phyloP scores from a whole-genome alignment of 2,888 invertebrate genomes.

The Gasteruption jaculator region DNA sequence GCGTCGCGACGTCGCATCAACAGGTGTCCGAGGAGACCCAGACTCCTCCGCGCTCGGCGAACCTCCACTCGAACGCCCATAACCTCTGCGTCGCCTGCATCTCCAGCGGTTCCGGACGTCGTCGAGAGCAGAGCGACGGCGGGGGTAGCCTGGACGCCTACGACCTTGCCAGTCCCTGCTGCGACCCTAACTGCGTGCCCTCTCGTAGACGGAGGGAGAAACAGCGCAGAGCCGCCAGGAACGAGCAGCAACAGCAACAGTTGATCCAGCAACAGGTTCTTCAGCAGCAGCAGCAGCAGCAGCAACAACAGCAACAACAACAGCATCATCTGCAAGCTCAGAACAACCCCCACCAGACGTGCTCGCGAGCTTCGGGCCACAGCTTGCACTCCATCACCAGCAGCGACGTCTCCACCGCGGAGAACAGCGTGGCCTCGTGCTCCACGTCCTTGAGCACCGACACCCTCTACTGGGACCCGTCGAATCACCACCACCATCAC shows the following conservation, averaged over 20 bases:
- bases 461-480: slow-evolving; percentile 77
- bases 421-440: slow-evolving; percentile 70
- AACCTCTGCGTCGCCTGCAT: slow-evolving; percentile 48
- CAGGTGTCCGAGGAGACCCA: slow-evolving; percentile 16
- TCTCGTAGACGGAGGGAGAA: slow-evolving; percentile 58
- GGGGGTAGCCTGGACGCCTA: slow-evolving; percentile 81
- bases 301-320: slow-evolving; percentile 24
- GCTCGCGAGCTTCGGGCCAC: slow-evolving; percentile 45
- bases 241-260: slow-evolving; percentile 34
- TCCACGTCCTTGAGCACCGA: slow-evolving; percentile 84
- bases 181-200: slow-evolving; percentile 82
- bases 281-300: slow-evolving; percentile 26
- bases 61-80: slow-evolving; percentile 25
- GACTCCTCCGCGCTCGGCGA: slow-evolving; percentile 16
- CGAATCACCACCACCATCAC: slow-evolving; percentile 50
- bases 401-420: slow-evolving; percentile 66
- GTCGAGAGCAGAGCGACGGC: slow-evolving; percentile 52
- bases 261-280: slow-evolving; percentile 30
- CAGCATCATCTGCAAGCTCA: slow-evolving; percentile 25
- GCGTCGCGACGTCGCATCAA: slow-evolving; percentile 22
- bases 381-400: slow-evolving; percentile 81
- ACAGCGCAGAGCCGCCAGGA: slow-evolving; percentile 51
- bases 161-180: slow-evolving; percentile 81
- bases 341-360: slow-evolving; percentile 35
- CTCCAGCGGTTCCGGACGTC: slow-evolving; percentile 42